Evolutionary conservation across 2,888 invertebrate species (phyloP).

Genomic region (Teleogryllus oceanicus): DNA sequence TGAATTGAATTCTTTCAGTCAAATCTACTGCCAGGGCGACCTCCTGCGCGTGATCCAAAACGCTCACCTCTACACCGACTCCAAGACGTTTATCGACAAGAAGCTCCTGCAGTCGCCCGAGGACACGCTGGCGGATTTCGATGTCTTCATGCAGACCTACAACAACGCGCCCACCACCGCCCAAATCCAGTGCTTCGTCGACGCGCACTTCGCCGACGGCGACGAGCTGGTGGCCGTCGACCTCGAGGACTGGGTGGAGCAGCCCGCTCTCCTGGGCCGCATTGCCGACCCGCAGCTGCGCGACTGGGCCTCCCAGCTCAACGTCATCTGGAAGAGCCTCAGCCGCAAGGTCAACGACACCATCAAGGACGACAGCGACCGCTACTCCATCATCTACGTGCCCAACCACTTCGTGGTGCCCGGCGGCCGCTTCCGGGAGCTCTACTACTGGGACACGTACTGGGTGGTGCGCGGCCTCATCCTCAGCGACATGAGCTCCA

Average conservation of each 20-base stretch:
- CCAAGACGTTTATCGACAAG: slow-evolving; percentile 90
- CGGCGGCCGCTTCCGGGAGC: slow-evolving; percentile 68
- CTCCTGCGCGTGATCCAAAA: slow-evolving; percentile 79
- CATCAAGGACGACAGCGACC: slow-evolving; percentile 49
- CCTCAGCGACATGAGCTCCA: slow-evolving; percentile 69
- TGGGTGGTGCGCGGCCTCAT: slow-evolving; percentile 81
- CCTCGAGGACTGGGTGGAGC: slow-evolving; percentile 56
- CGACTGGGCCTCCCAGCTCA: slow-evolving; percentile 61
- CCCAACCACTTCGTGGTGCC: slow-evolving; percentile 66
- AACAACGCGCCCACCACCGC: slow-evolving; percentile 52
- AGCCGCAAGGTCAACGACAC: slow-evolving; percentile 58
- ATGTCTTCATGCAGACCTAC: slow-evolving; percentile 59
- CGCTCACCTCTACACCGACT: slow-evolving; percentile 74
- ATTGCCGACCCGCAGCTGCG: slow-evolving; percentile 58
- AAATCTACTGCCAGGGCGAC: slow-evolving; percentile 77
- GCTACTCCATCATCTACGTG: slow-evolving; percentile 65
- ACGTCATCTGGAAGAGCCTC: slow-evolving; percentile 60
- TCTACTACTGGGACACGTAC: slow-evolving; percentile 86
- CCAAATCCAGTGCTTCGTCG: slow-evolving; percentile 55
- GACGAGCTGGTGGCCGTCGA: slow-evolving; percentile 59
- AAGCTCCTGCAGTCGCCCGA: slow-evolving; percentile 67
- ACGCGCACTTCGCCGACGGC: slow-evolving; percentile 54
- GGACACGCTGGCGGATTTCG: slow-evolving; percentile 61
- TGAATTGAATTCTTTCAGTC: slow-evolving; percentile 53
- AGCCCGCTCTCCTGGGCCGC: slow-evolving; percentile 58